These are phyloP conservation scores for Oophaga sylvatica DNA, from an alignment of 2,797 vertebrate species.

Conservation along the genomic window DNA sequence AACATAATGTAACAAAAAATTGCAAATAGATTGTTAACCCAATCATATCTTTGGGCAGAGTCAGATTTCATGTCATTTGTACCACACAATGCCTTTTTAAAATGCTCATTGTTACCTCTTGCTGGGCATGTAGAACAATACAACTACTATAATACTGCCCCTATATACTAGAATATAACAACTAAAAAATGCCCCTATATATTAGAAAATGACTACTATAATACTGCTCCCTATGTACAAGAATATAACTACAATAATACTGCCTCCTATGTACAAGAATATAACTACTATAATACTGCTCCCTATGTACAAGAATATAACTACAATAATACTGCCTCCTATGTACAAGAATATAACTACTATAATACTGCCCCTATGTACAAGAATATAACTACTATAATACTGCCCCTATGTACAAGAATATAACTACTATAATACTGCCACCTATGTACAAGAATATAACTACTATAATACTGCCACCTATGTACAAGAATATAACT, in stretches of 20 bases:
- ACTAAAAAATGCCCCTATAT: neutral
- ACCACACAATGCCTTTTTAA: no score
- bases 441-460: neutral
- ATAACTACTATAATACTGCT: conserved; percentile 6
- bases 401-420: neutral
- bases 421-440: conserved; percentile 4
- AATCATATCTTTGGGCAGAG: no score
- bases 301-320: neutral
- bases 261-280: neutral
- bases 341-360: conserved; percentile 5
- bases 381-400: conserved; percentile 4
- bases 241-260: conserved; percentile 1
- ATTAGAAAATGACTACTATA: neutral
- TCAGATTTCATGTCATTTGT: no score
- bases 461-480: neutral
- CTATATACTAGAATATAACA: neutral
- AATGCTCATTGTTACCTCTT: no score
- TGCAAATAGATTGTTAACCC: no score
- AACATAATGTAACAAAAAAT: no score
- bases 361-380: neutral
- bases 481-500: neutral
- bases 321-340: neutral
- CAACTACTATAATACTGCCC: neutral
- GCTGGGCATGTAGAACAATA: neutral
- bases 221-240: neutral